A percentile compares a stretch with the other conserved stretches of the same genome.
Conservation (phyloP, 1,140 invertebrate species). For the Drosophila auraria region DNA sequence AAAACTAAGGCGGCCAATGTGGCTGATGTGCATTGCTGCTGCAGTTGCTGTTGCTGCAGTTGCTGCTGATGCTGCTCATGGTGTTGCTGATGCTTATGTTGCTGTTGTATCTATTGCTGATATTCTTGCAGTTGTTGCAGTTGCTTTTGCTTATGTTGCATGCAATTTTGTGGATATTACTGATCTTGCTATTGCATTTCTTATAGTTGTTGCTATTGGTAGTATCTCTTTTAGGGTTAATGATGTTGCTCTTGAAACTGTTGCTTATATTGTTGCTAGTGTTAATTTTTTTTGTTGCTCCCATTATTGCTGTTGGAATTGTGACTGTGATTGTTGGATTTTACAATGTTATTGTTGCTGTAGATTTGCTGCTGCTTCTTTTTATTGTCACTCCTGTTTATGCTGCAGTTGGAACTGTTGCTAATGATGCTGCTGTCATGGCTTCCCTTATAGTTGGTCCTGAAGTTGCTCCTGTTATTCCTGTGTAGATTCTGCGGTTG, state of each 20-base stretch:
- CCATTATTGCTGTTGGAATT: too few relatives aligned
- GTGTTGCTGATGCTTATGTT: background rate
- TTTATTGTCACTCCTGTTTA: too few relatives aligned
- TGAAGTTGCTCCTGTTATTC: background rate
- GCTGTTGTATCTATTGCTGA: too few relatives aligned
- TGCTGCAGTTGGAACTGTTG: too few relatives aligned
- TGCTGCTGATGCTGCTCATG: background rate
- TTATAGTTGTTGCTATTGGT: background rate
- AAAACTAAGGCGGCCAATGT: conserved; percentile 21
- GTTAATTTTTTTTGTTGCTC: background rate
- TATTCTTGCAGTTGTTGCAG: background rate
- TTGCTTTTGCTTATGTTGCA: background rate
- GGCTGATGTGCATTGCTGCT: conserved; percentile 1
- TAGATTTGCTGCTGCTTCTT: too few relatives aligned
- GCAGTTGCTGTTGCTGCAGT: background rate
- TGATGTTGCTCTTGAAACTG: background rate
- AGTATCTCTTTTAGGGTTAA: background rate
- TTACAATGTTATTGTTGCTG: background rate
- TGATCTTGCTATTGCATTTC: background rate
- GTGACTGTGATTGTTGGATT: too few relatives aligned
- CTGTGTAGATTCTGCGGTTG: background rate
- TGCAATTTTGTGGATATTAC: background rate
- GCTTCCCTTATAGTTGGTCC: background rate
- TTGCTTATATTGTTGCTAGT: background rate
- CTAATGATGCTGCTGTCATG: background rate